Percentiles rank a stretch among this genome's conserved stretches.
Evolutionary conservation across 2,113 vertebrate species (phyloP).

Genomic region (Nothocercus julius): DNA sequence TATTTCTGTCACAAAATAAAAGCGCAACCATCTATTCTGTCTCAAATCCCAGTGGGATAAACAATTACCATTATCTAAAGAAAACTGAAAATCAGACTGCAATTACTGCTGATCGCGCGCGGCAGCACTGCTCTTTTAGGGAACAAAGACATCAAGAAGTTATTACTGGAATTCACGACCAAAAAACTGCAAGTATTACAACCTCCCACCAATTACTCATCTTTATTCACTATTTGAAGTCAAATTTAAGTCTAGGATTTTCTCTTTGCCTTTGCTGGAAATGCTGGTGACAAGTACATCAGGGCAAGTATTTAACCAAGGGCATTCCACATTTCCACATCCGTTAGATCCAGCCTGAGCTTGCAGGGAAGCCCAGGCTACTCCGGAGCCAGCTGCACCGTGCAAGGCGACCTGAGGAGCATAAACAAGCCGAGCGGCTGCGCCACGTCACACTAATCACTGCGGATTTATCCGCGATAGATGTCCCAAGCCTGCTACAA

Average conservation of each 20-base stretch:
- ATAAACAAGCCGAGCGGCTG: background rate
- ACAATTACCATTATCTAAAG: slow-evolving; percentile 34
- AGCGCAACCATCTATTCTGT: slow-evolving; percentile 2
- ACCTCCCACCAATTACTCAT: background rate
- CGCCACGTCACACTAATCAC: background rate
- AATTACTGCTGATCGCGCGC: slow-evolving; percentile 29
- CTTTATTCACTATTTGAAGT: background rate
- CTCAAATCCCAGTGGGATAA: slow-evolving; percentile 7
- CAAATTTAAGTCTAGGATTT: background rate
- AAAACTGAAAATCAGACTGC: slow-evolving; percentile 43
- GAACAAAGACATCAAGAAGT: slow-evolving; percentile 50
- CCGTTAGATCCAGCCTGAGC: background rate
- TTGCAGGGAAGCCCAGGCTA: background rate
- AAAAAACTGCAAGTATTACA: background rate
- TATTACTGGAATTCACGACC: slow-evolving; percentile 48
- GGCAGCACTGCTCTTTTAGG: background rate
- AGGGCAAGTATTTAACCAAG: background rate
- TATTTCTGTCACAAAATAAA: slow-evolving; percentile 20
- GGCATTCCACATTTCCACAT: background rate
- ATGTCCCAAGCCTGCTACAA: background rate
- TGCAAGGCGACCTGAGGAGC: background rate
- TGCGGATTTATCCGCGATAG: background rate
- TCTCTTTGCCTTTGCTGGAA: slow-evolving; percentile 9
- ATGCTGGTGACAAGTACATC: background rate
- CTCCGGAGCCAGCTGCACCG: background rate